Base-by-base conservation (phyloP, 2,888 invertebrate species). In the Tipula helvola region DNA sequence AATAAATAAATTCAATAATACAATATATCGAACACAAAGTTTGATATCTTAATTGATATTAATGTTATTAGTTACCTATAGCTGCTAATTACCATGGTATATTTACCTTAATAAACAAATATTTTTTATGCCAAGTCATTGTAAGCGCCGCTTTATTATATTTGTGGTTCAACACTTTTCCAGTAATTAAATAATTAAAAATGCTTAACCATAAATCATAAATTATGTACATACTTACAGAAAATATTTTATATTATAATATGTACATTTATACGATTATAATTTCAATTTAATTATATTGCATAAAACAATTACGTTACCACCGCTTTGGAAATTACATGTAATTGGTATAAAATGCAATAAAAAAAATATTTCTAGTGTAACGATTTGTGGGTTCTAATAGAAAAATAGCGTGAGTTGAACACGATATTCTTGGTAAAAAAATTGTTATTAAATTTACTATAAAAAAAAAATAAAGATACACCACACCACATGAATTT, bases 171-270 rank as follows among this genome's bases (percentile, higher is more conserved):
- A 71, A 71, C 71, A 71, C 71, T 71, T 71, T 71, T 28, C 71
- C 71, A 71, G 71, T 71, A 71, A 71, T 71, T 71, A 71, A 71
- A 71, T 71, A 71, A 71, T 71, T 71, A 71, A 71, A 71, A 71
- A 71, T 71, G 71, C 71, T 10, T 71, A 71, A 71, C 71, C 71
- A 71, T 71, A 71, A 71, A 71, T 71, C 71, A 71, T 71, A 71
- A 71, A 71, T 71, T 71, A 28, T 28, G 28, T 28, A n/a, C n/a
- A n/a, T n/a, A 71, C 71, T 71, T 71, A 71, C 10, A 28, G 71
- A 52, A 52, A 7, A 52, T 52, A 52, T 16, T 52, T 52, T 52
- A 16, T 52, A 52, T 52, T 71, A 71, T 28, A 28, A 28, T 28
- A 28, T 28, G 2, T 28, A 28, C 28, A 28, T 28, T 28, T 28